phyloP scores from a whole-genome alignment of 2,113 vertebrate genomes.

The Agelaius phoeniceus region DNA sequence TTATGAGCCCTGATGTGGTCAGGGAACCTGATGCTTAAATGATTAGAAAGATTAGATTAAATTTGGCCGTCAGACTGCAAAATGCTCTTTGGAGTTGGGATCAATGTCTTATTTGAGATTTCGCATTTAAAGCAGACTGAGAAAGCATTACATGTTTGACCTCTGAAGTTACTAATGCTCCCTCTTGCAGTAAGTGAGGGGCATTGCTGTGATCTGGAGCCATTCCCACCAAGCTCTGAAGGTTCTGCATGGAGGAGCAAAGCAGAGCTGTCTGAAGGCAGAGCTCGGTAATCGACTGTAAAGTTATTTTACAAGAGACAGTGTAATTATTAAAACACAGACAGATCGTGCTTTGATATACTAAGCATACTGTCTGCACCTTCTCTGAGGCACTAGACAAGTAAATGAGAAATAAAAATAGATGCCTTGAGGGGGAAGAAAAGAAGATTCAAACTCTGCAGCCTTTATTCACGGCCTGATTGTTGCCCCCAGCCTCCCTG shows the following conservation, averaged over 20 bases:
- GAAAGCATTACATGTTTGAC: neutral
- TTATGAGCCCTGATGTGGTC: neutral
- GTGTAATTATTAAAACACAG: conserved; percentile 48
- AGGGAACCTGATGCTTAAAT: neutral
- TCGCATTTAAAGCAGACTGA: neutral
- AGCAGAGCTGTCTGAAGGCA: neutral
- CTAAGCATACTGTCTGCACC: conserved; percentile 17
- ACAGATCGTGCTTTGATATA: conserved; percentile 21
- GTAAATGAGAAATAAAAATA: conserved; percentile 44
- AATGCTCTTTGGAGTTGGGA: neutral
- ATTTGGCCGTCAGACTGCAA: neutral
- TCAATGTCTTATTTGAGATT: neutral
- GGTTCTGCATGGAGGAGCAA: neutral
- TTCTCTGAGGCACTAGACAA: neutral
- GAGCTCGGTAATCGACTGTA: neutral
- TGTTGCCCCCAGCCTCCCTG: neutral
- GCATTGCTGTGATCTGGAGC: fast-evolving
- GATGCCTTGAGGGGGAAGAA: neutral
- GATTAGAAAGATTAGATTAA: neutral
- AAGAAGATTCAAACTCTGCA: neutral
- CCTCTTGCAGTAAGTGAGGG: neutral
- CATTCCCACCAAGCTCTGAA: neutral
- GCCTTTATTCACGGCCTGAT: neutral
- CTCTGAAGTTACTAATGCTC: neutral
- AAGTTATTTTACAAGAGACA: conserved; percentile 20